Evolutionary conservation across 2,113 vertebrate species (phyloP), one percentile per base, ranked within the genome.

Genomic region (Riparia riparia): DNA sequence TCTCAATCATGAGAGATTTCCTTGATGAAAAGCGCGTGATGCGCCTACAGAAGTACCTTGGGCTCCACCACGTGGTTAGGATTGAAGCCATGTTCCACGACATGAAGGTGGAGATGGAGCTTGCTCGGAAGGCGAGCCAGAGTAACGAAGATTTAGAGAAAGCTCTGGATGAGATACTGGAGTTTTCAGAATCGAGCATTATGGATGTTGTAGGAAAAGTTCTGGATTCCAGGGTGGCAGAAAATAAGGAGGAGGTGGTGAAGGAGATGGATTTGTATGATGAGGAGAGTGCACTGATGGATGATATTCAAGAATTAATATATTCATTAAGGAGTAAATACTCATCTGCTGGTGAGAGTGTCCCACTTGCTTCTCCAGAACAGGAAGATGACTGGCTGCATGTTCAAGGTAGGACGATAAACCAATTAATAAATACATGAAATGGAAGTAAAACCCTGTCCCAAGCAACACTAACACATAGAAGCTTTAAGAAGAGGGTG

Each of bases 271-370:
- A 95, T 49, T 53, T 97, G 60, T 94, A 98, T 53, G 98, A 99
- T 51, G 98, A 99, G 68, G 99, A 99, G 95, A 97, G 98, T 0
- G 95, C 97, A 5, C 94, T 99, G 65, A 95, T 99, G 49, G 99
- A 99, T 77, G 98, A 99, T 37, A 97, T 99, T 93, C 99, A 99
- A 96, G 99, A 99, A 95, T 95, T 99, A 37, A 98, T 98, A 39
- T 99, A 99, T 96, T 98, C 97, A 39, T 97, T 99, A 39, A 98
- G 99, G 82, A 98, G 99, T 91, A 99, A 97, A 92, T 98, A 99
- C 53, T 98, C 98, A 0, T 86, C 97, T 21, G 96, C 68, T 60
- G 98, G 97, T 70, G 98, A 98, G 69, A 98, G 97, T 18, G 82
- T 90, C 28, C 97, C 98, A 6, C 95, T 98, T 76, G 92, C 73